Conservation (phyloP, 1,140 invertebrate genomes). For the Drosophila kohkoa region DNA sequence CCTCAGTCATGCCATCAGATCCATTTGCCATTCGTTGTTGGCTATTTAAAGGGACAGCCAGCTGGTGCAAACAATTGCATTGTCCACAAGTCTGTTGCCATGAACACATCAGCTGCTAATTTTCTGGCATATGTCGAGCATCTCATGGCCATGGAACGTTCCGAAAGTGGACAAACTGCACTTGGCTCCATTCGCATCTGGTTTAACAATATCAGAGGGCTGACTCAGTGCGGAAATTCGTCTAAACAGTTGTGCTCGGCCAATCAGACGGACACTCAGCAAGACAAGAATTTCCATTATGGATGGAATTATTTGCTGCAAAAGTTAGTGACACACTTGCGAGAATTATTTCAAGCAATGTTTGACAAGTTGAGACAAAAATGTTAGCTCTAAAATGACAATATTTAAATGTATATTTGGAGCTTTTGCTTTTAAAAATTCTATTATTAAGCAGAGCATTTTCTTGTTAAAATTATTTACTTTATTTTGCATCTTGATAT, state of each 20-base stretch:
- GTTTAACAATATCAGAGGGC: constrained; percentile 22
- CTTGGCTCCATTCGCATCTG: constrained; percentile 48
- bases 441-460: too few species aligned
- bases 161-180: constrained; percentile 1
- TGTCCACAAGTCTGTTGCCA: constrained; percentile 19
- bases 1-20: not conserved
- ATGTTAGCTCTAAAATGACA: not conserved
- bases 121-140: constrained; percentile 59
- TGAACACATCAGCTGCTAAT: constrained; percentile 58
- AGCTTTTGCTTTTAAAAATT: too few species aligned
- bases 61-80: constrained; percentile 27
- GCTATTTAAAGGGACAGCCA: constrained; percentile 10
- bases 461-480: too few species aligned
- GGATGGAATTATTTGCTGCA: constrained; percentile 14
- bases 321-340: constrained; percentile 11
- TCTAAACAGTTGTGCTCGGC: not conserved
- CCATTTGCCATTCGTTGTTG: not conserved
- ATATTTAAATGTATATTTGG: not conserved
- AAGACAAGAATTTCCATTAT: not conserved
- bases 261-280: not conserved
- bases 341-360: not conserved
- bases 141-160: constrained; percentile 39
- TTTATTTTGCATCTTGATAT: too few species aligned
- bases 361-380: not conserved
- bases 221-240: not conserved